Evolutionary conservation across 2,888 invertebrate species (phyloP), one percentile per base, ranked within the genome.

Genomic region (Polydrusus cervinus): DNA sequence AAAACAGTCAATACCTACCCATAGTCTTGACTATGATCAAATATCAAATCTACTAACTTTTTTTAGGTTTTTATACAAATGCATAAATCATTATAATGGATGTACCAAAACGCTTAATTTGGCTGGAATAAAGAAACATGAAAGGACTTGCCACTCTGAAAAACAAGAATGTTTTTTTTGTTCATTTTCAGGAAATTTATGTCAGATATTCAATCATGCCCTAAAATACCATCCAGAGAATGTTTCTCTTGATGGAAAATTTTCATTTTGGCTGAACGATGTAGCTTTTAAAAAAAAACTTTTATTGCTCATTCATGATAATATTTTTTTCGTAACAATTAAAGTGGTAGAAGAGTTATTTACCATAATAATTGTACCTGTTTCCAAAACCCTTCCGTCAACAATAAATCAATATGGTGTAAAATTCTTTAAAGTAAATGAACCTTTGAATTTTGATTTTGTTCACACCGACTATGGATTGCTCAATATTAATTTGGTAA

Each of bases 161-260:
- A 30, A 25, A 8, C 25, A 53, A n/a, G 53, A 53, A 13, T 53
- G 53, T 8, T 53, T 53, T 53, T 25, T 53, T 13, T 53, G 53
- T n/a, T 53, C 53, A 13, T 53, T 53, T 53, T 20, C 53, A 7
- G 53, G 53, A 53, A 53, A 53, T 53, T 7, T 53, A n/a, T 25
- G 53, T 11, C 53, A 53, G 11, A 30, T 25, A n/a, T 30, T 53
- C 11, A 25, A 53, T 30, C 53, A 53, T 30, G 20, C 30, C 8
- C 8, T 30, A 30, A 25, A 53, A 11, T 30, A n/a, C 9, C 53
- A 53, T n/a, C 25, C 53, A 25, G 53, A 53, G n/a, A 53, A 53
- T 25, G 53, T 53, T 0, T 53, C 25, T 8, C 8, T n/a, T 30
- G 30, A 53, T 53, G 53, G 53, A 30, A 53, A 3, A 53, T n/a